Evolutionary conservation across 1,140 invertebrate species (phyloP), one percentile per base, ranked within the genome.

Genomic region (Drosophila navojoa): DNA sequence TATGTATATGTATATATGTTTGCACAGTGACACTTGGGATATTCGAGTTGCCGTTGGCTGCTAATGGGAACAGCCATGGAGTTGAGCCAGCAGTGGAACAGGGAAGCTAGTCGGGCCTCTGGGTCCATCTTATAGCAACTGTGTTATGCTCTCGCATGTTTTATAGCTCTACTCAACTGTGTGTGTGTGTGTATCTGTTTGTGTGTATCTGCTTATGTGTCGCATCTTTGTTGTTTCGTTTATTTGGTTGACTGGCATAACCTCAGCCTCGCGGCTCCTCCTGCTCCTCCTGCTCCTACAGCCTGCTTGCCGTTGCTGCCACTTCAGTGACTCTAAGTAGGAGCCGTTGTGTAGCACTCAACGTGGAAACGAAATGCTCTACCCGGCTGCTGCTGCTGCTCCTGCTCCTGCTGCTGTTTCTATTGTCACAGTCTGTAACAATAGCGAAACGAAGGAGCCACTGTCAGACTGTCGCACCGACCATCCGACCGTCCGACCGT

Each of bases 171-270:
- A 60, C 58, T 53, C 53, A 54, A 44, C 45, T 64, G 54, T 74
- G 27, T 49, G 7, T 61, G 27, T 62, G 40, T 40, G 38, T 66
- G 2, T 19, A 1, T 19, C 1, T 19, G 19, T 19, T 1, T 19
- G 19, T 19, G 19, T 22, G 19, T 22, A 3, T 22, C 2, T 22
- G 19, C 32, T 62, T 58, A 29, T 67, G 40, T 40, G 38, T 66
- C n/a, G 42, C 59, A 76, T 70, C 82, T 82, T 86, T 86, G 82
- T 87, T 86, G 84, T 86, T 86, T 86, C 82, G 76, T 86, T 86
- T 86, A 86, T 86, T 86, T 81, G 84, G 82, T 86, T 86, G 82
- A 86, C 82, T 86, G 82, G 84, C 79, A 89, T 81, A 84, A 85
- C 81, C 81, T 85, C 81, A 85, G 81, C 50, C 66, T 55, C 70